Evolutionary conservation across 2,888 invertebrate species (phyloP).

Genomic region (Andrena fulva): DNA sequence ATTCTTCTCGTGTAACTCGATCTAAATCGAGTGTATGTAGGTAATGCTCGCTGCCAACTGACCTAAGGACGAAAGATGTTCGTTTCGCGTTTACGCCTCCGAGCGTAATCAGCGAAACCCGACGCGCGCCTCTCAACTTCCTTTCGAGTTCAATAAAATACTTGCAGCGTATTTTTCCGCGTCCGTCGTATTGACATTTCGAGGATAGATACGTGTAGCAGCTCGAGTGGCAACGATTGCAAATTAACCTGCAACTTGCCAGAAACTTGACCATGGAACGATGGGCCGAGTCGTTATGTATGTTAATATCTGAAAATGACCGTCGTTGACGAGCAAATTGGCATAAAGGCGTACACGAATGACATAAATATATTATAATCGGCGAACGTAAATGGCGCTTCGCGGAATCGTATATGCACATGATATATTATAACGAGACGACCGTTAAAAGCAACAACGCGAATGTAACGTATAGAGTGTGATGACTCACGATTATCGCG

Average conservation of each 20-base stretch:
- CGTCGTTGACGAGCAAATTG: neutral
- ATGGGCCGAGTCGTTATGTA: neutral
- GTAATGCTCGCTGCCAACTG: neutral
- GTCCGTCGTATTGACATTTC: neutral
- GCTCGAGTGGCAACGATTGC: neutral
- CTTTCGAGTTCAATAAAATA: neutral
- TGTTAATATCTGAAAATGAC: neutral
- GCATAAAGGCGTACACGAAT: neutral
- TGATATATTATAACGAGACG: neutral
- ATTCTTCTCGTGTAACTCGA: neutral
- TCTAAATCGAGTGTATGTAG: neutral
- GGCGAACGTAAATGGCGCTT: neutral
- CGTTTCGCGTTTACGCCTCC: neutral
- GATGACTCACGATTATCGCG: neutral
- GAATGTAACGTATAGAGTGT: neutral
- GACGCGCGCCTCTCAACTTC: neutral
- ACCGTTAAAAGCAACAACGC: no score
- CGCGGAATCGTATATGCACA: neutral
- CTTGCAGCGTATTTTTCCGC: no score
- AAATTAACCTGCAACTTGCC: neutral
- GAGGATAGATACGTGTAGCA: neutral
- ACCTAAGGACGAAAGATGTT: conserved; percentile 3
- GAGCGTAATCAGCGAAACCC: neutral
- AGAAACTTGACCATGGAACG: neutral
- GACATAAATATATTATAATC: neutral